phyloP scores from a whole-genome alignment of 1,140 invertebrate genomes.

The Drosophila virilis region DNA sequence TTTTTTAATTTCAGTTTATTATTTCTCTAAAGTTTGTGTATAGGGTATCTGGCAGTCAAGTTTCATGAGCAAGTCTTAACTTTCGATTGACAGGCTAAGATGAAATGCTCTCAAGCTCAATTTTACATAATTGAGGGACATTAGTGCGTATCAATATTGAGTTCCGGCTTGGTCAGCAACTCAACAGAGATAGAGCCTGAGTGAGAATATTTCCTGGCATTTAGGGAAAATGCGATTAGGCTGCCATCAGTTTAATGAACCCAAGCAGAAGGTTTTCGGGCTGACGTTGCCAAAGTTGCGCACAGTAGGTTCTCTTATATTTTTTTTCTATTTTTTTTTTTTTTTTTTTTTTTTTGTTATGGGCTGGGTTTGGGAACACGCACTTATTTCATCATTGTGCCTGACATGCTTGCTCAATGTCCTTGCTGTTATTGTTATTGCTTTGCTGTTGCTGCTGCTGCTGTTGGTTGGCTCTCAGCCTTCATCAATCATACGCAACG shows the following conservation, averaged over 20 bases:
- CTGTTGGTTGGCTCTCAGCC: conserved; percentile 31
- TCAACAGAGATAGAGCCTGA: background rate
- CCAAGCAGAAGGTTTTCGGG: conserved; percentile 45
- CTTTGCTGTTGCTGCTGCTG: conserved; percentile 3
- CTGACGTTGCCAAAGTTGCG: conserved; percentile 10
- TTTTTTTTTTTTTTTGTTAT: background rate
- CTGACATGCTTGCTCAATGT: conserved; percentile 54
- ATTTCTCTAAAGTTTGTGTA: background rate
- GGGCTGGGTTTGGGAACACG: conserved; percentile 20
- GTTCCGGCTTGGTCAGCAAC: conserved; percentile 38
- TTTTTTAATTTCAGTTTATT: no score
- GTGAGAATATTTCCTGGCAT: conserved; percentile 6
- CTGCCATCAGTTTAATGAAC: conserved; percentile 55
- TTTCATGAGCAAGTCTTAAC: background rate
- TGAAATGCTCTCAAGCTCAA: conserved; percentile 20
- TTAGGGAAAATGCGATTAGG: conserved; percentile 47
- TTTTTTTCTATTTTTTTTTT: no score
- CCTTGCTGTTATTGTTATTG: conserved; percentile 43
- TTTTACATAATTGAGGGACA: conserved; percentile 53
- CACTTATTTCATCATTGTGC: conserved; percentile 53
- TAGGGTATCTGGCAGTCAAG: background rate
- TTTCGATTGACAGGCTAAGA: background rate
- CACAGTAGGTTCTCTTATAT: no score
- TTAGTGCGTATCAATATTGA: conserved; percentile 52
- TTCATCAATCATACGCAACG: conserved; percentile 82